These are phyloP conservation scores for Formicarius rufipectus DNA, from an alignment of 2,113 vertebrate genomes.

Conservation along the genomic window DNA sequence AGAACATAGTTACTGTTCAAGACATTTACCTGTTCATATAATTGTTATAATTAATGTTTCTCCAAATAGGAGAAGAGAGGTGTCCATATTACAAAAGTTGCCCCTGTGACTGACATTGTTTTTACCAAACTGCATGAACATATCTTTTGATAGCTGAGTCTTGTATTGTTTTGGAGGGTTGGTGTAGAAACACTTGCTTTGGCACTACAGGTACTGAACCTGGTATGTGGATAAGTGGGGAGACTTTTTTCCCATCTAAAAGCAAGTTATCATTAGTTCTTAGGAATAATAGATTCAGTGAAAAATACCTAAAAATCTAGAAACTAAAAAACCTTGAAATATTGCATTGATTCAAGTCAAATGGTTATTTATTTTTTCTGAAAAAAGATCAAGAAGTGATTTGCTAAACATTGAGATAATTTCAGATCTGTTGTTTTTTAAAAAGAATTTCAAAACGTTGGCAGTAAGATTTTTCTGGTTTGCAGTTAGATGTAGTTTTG, in stretches of 20 bases:
- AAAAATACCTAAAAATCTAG: neutral
- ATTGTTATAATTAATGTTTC: neutral
- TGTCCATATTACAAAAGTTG: neutral
- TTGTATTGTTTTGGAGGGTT: neutral
- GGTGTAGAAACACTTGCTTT: neutral
- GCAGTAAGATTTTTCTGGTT: neutral
- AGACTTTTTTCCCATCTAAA: neutral
- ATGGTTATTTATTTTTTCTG: neutral
- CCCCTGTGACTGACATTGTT: neutral
- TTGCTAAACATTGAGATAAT: neutral
- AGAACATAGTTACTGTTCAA: neutral
- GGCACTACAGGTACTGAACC: neutral
- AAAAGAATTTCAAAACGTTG: neutral
- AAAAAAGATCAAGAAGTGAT: neutral
- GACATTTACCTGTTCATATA: neutral
- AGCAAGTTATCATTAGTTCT: neutral
- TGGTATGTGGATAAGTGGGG: neutral
- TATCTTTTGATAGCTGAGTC: neutral
- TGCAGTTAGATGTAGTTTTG: neutral
- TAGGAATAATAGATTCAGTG: neutral
- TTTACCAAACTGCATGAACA: neutral
- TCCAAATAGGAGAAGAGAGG: neutral
- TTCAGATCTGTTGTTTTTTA: neutral
- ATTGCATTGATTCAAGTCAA: neutral
- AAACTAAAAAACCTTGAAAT: rapidly evolving